These are phyloP conservation scores for Chironomus tepperi DNA, from an alignment of 1,140 invertebrate species.

Conservation along the genomic window DNA sequence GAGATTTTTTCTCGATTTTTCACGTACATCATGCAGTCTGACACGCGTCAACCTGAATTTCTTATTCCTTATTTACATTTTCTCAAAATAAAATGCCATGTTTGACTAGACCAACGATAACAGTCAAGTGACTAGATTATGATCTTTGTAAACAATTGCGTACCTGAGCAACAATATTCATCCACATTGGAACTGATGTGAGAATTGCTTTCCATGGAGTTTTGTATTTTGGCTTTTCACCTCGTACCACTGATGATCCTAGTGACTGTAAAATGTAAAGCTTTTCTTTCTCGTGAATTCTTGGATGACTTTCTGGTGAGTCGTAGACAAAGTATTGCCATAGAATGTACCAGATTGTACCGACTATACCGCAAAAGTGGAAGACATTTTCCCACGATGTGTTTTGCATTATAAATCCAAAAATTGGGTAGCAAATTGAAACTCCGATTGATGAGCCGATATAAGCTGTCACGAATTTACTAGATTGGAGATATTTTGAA, in stretches of 20 bases:
- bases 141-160: not conserved
- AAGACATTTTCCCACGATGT: conserved; percentile 70
- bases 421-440: conserved; percentile 58
- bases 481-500: too few relatives aligned
- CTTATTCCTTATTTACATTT: too few relatives aligned
- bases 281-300: conserved; percentile 59
- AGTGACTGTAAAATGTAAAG: conserved; percentile 51
- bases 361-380: conserved; percentile 55
- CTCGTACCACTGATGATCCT: conserved; percentile 41
- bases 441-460: conserved; percentile 59
- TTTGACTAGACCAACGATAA: too few relatives aligned
- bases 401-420: conserved; percentile 52
- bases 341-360: conserved; percentile 56
- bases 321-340: conserved; percentile 57
- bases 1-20: too few relatives aligned
- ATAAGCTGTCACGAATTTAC: conserved; percentile 42
- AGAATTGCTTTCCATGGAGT: conserved; percentile 68
- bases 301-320: conserved; percentile 61
- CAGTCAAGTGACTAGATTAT: too few relatives aligned
- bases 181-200: conserved; percentile 66
- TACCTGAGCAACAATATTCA: conserved; percentile 50
- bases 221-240: conserved; percentile 36
- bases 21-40: too few relatives aligned
- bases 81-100: too few relatives aligned
- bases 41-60: too few relatives aligned